Conservation (phyloP, 2,113 vertebrate species). For the Formicarius rufipectus region DNA sequence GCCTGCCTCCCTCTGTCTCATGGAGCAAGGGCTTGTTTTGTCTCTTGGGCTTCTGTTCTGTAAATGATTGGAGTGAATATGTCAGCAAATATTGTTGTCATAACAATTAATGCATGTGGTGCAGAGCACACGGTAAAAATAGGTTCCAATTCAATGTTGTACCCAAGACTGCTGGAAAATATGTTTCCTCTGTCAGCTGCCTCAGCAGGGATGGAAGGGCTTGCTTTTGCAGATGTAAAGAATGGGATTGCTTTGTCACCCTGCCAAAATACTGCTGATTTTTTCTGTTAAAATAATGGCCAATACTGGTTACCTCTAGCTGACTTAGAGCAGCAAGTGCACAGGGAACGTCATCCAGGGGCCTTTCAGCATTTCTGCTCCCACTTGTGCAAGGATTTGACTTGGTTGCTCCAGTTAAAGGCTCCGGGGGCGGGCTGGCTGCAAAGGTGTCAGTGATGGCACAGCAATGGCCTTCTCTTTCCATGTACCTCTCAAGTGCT, state of each 20-base stretch:
- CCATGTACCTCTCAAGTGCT: background rate
- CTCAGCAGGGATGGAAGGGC: background rate
- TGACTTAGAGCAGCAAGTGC: background rate
- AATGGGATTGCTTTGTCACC: background rate
- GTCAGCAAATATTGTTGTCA: background rate
- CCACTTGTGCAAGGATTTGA: background rate
- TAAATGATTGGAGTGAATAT: background rate
- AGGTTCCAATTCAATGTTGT: background rate
- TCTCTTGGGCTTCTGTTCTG: background rate
- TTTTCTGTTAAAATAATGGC: background rate
- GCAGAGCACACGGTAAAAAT: background rate
- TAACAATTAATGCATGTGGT: background rate
- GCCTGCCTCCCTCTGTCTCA: background rate
- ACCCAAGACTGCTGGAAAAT: background rate
- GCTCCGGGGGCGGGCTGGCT: background rate
- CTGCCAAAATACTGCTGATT: background rate
- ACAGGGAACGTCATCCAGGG: background rate
- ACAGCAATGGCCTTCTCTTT: background rate
- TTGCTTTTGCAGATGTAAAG: background rate
- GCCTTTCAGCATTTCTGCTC: background rate
- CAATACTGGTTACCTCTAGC: background rate
- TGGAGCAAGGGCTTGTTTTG: conserved; percentile 1
- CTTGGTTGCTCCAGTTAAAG: background rate
- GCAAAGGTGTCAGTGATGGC: background rate
- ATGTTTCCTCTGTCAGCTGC: conserved; percentile 1